Base-by-base conservation (phyloP, 2,797 vertebrate genomes). In the Argyrosomus regius region DNA sequence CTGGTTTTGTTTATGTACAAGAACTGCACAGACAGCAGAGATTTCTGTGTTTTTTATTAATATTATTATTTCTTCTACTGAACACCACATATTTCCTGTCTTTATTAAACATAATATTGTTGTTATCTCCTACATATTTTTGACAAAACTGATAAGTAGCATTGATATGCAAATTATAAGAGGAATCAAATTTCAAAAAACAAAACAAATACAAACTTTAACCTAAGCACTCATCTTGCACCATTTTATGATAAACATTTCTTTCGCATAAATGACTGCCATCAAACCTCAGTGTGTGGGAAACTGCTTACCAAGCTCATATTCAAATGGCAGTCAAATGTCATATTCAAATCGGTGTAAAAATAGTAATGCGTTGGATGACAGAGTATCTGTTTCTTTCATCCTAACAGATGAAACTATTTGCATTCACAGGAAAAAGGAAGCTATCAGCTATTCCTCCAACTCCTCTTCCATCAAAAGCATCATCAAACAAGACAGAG, bases 391-490 rank as follows among this genome's bases (percentile, higher is more conserved):
- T 54, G 18, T 57, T 31, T 72, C 26, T 82, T 78, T 80, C 59
- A 79, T 84, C 54, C 41, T 66, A 57, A 72, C 35, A 57, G 31
- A 77, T 62, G 26, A 49, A 81, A 58, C 12, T 31, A 68, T 82
- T 76, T 84, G 59, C 60, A 70, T 81, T 82, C 64, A n/a, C 24
- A 68, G 81, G 45, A 66, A 75, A 35, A 60, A 75, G 71, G 69
- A 84, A 69, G 31, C 59, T 35, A 53, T 59, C 59, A 77, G 49
- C 62, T 50, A 48, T 74, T 85, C 68, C 64, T 81, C 24, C 22
- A 63, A 67, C 62, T 77, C 22, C 28, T 72, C 66, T 67, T 74
- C 53, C 46, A 85, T 82, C 77, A 80, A 61, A 82, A 72, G 61
- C 41, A 41, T 49, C 78, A 83, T 78, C 63, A 83, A 75, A 78